Base-by-base conservation (phyloP, 1,140 invertebrate species). In the Daktulosphaira vitifoliae region DNA sequence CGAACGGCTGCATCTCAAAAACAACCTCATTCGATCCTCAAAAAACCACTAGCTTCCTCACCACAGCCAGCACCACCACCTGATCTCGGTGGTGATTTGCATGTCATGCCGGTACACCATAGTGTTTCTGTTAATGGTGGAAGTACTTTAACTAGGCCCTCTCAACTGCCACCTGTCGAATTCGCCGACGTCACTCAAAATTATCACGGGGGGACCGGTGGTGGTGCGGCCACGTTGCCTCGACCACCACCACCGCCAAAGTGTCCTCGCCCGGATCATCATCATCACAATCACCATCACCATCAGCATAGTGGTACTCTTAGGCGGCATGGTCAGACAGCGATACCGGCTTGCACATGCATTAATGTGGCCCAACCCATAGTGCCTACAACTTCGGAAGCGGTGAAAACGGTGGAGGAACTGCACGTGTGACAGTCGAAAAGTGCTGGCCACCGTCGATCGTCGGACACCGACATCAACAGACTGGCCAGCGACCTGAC, bases 401-500 rank as follows among this genome's bases (percentile, higher is more conserved):
- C 42, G 23, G 13, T 6, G 3, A 48, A 62, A 15, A 20, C 16
- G 16, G 13, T 67, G 22, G 70, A 70, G 16, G 70, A 70, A 11
- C 52, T 72, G 11, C 59, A 69, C 29, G 71, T 72, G 68, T 72
- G 71, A 72, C 71, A 70, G 37, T 54, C 65, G 67, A 52, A 67
- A 68, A 59, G 69, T 22, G n/a, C 39, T 3, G 53, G 26, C 25
- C 46, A 51, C 59, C 66, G 53, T 15, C 23, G 42, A 16, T 62
- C 54, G 8, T 64, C 42, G 15, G 56, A 48, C 42, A 44, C 42
- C 20, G 54, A 62, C 26, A 62, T 62, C 16, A 39, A 62, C 11
- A 22, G 68, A 51, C 48, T 70, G 29, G 69, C 68, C 38, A 62
- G 67, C 38, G 68, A 70, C 66, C 48, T 70, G 53, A 69, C 69